Base-by-base conservation (phyloP, 2,888 invertebrate genomes). In the Cheilosia soror region DNA sequence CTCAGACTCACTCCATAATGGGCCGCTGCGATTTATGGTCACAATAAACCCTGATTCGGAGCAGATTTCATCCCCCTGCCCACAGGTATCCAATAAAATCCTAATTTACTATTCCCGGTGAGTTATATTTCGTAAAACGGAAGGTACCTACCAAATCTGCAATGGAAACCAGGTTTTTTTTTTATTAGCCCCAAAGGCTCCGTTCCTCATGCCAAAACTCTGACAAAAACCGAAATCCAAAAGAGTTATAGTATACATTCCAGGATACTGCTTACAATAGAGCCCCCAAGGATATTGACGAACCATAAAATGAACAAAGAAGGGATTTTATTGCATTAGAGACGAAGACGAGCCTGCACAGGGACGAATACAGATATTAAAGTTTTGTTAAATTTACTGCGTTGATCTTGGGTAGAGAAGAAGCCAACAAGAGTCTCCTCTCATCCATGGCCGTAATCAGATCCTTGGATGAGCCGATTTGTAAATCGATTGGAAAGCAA, bases 31-130 rank as follows among this genome's bases (percentile, higher is more conserved):
- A 62, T 72, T 72, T 72, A 72, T 63, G 72, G 53, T 63, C 60
- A 29, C 51, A 51, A 71, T 51, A 71, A 71, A 53, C 33, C 63
- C 63, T 44, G 27, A 31, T 49, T 25, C 37, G 42, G 55, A n/a
- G 55, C 13, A 55, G 31, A 25, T 29, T 20, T 31, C 57, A 31
- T 3, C n/a, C 47, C 3, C 29, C 29, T 1, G 6, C 0, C 31
- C 49, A 5, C 37, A 49, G 31, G 31, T 47, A 42, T 40, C 42
- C 44, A 63, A 73, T 73, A 73, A 73, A 73, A 73, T 55, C 63
- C 42, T 62, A 63, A 73, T 55, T 53, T 55, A 63, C 63, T 73
- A 27, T 53, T 53, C 33, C 55, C 31, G 6, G 55, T 73, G 73
- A 73, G 53, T 73, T 73, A 73, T 63, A 44, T 25, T 4, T 15